Evolutionary conservation across 1,140 invertebrate species (phyloP).

Genomic region (Polyergus mexicanus): DNA sequence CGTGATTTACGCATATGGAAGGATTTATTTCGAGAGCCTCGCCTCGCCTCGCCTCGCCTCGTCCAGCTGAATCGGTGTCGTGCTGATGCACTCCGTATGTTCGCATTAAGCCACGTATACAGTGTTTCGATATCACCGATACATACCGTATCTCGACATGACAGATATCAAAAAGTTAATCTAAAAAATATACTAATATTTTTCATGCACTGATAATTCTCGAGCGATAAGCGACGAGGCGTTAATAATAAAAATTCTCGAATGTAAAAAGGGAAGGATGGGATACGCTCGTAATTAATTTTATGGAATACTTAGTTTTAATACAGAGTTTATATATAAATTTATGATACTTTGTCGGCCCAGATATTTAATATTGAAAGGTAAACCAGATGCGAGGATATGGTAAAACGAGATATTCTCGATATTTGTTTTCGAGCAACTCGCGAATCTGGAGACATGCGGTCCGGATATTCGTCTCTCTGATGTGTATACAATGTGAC

Average conservation of each 20-base stretch:
- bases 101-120: conserved; percentile 39
- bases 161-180: conserved; percentile 6
- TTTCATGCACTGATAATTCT: neutral
- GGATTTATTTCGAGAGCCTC: conserved; percentile 58
- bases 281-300: neutral
- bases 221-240: neutral
- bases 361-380: neutral
- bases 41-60: conserved; percentile 16
- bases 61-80: conserved; percentile 19
- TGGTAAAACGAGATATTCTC: neutral
- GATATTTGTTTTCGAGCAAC: neutral
- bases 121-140: conserved; percentile 17
- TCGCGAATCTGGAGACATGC: neutral
- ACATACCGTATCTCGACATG: conserved; percentile 14
- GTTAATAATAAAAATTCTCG: neutral
- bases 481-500: neutral
- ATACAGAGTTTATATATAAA: neutral
- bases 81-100: conserved; percentile 56
- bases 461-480: neutral
- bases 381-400: neutral
- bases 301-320: neutral
- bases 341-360: conserved; percentile 5
- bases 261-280: conserved; percentile 18
- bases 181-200: neutral
- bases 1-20: conserved; percentile 53